Base-by-base conservation (phyloP, 2,113 vertebrate genomes). In the Struthidea cinerea region DNA sequence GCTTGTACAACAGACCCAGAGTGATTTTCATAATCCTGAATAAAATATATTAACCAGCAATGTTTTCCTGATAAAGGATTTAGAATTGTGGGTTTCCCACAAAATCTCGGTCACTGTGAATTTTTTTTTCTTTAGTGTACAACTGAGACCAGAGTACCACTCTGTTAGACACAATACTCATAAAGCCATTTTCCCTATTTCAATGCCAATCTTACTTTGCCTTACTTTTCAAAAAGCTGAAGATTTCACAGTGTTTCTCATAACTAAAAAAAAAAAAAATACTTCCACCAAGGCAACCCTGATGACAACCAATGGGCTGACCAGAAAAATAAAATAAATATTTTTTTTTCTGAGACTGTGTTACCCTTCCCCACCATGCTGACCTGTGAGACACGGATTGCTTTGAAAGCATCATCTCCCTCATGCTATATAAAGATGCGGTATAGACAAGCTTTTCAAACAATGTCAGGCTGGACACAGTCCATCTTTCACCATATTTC, bases 391-490 rank as follows among this genome's bases (percentile, higher is more conserved):
- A 80, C 46, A 65, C 68, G 33, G 44, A 27, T 47, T 87, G 32
- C 71, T 93, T 76, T 88, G 89, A 84, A 87, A 95, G 33, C 32
- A 11, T 63, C 77, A 32, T 52, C 26, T 92, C 35, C 57, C 39
- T 87, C 33, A 6, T 55, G 37, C 39, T 71, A 9, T 46, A 65
- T 92, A 74, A 89, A 92, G 78, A 17, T 41, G 10, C 17, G 6
- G 3, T 37, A 74, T 63, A 50, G 33, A 93, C 68, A 83, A 89
- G 74, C 71, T 94, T 95, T 94, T 74, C 67, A 94, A 94, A 93
- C 68, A 59, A 67, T 64, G 64, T 85, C 91, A 93, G 64, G 24
- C 44, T 50, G 41, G 84, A 88, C 39, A 65, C 26, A 23, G 75
- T 76, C 52, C 86, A 83, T 56, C 71, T 87, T 96, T 95, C 71